These are phyloP conservation scores for Marmota flaviventris DNA, from an alignment of 2,113 vertebrate genomes.

Conservation along the genomic window DNA sequence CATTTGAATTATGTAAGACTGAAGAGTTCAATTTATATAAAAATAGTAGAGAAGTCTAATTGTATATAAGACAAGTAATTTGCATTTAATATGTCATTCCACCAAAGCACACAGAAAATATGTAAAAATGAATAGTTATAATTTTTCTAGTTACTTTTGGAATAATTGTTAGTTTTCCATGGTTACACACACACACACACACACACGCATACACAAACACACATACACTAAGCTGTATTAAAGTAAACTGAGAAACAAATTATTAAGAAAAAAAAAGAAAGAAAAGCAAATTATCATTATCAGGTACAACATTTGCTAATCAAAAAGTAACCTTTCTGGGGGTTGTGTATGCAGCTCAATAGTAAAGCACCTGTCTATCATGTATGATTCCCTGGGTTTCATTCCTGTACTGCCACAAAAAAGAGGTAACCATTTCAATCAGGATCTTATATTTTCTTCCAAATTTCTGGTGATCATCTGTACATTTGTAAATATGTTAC, in stretches of 20 bases:
- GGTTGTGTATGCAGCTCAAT: too few relatives aligned
- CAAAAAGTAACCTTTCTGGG: not conserved
- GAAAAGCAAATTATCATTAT: not conserved
- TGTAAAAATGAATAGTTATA: not conserved
- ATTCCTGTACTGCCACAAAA: too few relatives aligned
- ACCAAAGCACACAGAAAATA: not conserved
- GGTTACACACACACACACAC: not conserved
- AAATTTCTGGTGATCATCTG: not conserved
- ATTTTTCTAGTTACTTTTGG: not conserved
- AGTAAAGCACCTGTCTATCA: too few relatives aligned
- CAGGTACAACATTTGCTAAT: not conserved
- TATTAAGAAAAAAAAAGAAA: too few relatives aligned
- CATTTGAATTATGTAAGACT: conserved; percentile 79
- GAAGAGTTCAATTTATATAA: conserved; percentile 65
- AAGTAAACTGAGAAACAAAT: too few relatives aligned
- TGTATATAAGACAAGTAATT: conserved; percentile 54
- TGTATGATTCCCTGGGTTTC: too few relatives aligned
- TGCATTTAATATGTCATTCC: not conserved
- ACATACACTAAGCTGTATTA: too few relatives aligned
- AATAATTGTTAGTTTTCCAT: not conserved
- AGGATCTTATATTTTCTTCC: not conserved
- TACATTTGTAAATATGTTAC: not conserved
- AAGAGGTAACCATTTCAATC: not conserved
- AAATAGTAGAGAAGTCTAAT: conserved; percentile 66
- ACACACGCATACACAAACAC: not conserved